These are phyloP conservation scores for Schizopygopsis malacanthus DNA, from an alignment of 2,797 vertebrate genomes.

Conservation along the genomic window DNA sequence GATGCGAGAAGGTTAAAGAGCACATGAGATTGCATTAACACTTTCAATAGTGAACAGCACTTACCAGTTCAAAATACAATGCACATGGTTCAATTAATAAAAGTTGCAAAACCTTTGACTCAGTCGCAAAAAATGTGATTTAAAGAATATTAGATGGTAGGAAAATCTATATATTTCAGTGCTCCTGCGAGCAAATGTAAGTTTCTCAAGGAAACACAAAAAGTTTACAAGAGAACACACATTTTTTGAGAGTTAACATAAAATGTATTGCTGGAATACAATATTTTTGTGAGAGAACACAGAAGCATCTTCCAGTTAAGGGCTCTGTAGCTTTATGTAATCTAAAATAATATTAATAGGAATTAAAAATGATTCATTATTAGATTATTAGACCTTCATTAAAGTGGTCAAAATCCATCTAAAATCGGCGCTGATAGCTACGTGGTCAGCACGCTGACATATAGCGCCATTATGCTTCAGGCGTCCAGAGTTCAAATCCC, in stretches of 20 bases:
- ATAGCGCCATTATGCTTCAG: too few species aligned
- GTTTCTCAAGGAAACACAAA: too few species aligned
- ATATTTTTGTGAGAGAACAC: too few species aligned
- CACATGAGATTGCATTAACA: background rate
- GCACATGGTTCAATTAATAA: background rate
- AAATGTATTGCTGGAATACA: too few species aligned
- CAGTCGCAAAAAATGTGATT: background rate
- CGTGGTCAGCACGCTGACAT: too few species aligned
- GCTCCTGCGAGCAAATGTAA: background rate
- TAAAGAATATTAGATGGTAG: background rate
- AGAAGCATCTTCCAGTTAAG: background rate
- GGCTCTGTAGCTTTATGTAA: background rate
- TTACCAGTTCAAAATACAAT: background rate
- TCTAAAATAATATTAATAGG: background rate
- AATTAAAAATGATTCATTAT: too few species aligned
- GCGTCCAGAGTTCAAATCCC: too few species aligned
- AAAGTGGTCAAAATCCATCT: too few species aligned
- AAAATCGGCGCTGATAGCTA: too few species aligned
- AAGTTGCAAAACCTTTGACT: background rate
- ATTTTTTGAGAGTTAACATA: too few species aligned
- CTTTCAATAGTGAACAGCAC: background rate
- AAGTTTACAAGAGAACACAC: background rate
- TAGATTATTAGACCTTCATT: too few species aligned
- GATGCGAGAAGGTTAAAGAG: background rate
- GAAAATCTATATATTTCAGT: background rate